Base-by-base conservation (phyloP, 2,888 invertebrate genomes). In the Hymenopus coronatus region DNA sequence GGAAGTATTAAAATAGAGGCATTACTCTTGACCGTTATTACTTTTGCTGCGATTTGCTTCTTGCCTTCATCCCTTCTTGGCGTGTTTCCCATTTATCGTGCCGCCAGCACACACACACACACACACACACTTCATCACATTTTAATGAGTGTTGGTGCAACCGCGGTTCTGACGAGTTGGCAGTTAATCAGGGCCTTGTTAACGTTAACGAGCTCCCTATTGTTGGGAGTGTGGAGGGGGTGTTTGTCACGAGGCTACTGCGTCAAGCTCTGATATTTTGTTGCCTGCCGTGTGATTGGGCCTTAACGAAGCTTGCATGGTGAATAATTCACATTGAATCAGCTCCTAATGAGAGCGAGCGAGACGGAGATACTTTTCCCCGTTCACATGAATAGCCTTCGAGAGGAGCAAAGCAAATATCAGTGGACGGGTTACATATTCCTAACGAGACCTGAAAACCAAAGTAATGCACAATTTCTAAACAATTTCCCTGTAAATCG, bases 221-320 rank as follows among this genome's bases (percentile, higher is more conserved):
- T 87, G 87, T 87, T 87, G 82, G 87, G 82, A 70, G 54, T 70
- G 54, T 70, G 54, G 87, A 82, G 40, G 82, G 87, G 54, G 33
- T 87, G 87, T 87, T 87, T 87, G 87, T 87, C 87, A 87, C 87
- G 25, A 70, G 86, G 15, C 54, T 81, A 81, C 86, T 70, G 40
- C n/a, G 82, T 20, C 54, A 4, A 25, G 54, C 54, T 70, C 54
- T 70, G 54, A 87, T 87, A 87, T 87, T 87, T 87, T 87, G 87
- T 70, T 70, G 54, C 54, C 54, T 87, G 87, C 87, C 87, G 87
- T 87, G 82, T 87, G 87, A 87, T 87, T 87, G 87, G 87, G 33
- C 87, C 87, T 87, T 87, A 87, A 87, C 87, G 87, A 87, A 87
- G 87, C 87, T 87, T 87, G 82, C 87, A 87, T 87, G 82, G 87